Conservation (phyloP, 2,113 vertebrate genomes). For the Lanius ludovicianus region DNA sequence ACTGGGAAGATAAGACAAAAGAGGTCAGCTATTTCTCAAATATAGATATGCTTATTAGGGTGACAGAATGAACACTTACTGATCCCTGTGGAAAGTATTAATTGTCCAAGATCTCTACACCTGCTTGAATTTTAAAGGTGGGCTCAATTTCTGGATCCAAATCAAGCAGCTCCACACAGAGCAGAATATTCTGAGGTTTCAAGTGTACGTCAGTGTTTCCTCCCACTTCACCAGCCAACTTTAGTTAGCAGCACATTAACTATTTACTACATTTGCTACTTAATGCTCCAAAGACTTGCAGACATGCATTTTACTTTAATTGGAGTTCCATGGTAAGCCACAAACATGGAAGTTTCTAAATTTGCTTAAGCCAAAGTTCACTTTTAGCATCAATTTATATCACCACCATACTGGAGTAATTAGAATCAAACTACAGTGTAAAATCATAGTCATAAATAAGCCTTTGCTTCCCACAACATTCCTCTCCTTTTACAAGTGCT, state of each 20-base stretch:
- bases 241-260: background rate
- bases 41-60: background rate
- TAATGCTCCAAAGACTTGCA: background rate
- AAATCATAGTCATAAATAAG: background rate
- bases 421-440: background rate
- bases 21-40: background rate
- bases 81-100: background rate
- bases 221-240: background rate
- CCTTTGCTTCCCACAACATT: background rate
- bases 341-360: background rate
- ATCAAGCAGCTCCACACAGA: background rate
- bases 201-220: background rate
- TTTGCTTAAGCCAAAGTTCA: background rate
- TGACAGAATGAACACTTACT: background rate
- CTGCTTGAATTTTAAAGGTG: background rate
- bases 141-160: background rate
- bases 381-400: background rate
- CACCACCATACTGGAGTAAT: background rate
- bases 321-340: background rate
- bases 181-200: background rate
- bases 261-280: background rate
- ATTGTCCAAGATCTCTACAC: background rate
- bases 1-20: constrained; percentile 66
- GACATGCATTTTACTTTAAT: background rate
- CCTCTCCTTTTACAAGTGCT: background rate